These are phyloP conservation scores for Cichladusa arquata DNA, from an alignment of 2,113 vertebrate species.

Conservation along the genomic window DNA sequence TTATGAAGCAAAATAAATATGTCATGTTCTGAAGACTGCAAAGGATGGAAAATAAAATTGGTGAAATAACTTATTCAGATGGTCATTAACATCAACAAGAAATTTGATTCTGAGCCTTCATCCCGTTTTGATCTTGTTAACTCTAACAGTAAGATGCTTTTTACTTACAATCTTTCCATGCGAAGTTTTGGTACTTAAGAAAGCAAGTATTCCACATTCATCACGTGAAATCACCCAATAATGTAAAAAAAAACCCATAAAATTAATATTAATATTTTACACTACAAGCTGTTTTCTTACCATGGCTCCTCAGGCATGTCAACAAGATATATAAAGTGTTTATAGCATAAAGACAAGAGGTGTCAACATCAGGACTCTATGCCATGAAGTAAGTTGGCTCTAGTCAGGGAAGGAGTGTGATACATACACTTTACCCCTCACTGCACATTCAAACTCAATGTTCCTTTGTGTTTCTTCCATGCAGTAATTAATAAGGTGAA, in stretches of 20 bases:
- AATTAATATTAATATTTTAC: not conserved
- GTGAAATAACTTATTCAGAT: not conserved
- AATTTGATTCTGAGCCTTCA: not conserved
- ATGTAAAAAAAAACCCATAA: not conserved
- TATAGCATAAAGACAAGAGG: not conserved
- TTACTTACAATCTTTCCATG: not conserved
- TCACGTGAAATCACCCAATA: not conserved
- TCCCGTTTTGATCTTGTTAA: not conserved
- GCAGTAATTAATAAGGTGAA: not conserved
- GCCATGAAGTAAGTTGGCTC: not conserved
- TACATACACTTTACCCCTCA: not conserved
- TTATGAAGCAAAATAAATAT: not conserved
- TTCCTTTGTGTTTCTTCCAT: not conserved
- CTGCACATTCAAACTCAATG: not conserved
- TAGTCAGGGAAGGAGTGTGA: not conserved
- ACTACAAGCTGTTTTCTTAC: not conserved
- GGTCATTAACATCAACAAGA: not conserved
- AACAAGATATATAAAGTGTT: not conserved
- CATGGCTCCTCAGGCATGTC: not conserved
- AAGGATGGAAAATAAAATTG: not conserved
- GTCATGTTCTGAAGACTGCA: not conserved
- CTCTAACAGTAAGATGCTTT: not conserved
- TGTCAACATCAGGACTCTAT: not conserved
- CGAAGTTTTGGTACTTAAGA: not conserved
- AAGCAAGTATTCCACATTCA: not conserved